Percentiles rank a stretch among this genome's conserved stretches.
Evolutionary conservation across 2,113 vertebrate genomes (phyloP).

Genomic region (Herpetotheres cachinnans): DNA sequence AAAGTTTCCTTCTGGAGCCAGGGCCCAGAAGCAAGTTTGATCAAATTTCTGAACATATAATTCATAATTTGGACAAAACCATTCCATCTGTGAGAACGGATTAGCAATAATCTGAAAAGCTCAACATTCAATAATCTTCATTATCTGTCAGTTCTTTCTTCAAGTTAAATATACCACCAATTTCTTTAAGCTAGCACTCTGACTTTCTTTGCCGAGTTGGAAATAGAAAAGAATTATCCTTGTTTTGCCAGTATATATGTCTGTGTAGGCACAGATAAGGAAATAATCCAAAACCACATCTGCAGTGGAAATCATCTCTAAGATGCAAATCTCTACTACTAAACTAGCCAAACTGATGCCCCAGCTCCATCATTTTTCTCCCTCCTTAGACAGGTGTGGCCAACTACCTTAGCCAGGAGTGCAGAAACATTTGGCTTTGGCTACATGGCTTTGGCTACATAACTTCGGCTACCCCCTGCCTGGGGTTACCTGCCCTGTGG

Average conservation of each 20-base stretch:
- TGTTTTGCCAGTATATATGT: neutral
- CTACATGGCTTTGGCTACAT: neutral
- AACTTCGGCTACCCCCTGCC: too few relatives aligned
- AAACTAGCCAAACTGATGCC: neutral
- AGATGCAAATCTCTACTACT: neutral
- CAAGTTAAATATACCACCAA: neutral
- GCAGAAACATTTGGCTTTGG: neutral
- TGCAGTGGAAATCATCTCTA: neutral
- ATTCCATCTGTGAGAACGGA: neutral
- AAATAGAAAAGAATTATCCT: neutral
- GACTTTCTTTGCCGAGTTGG: neutral
- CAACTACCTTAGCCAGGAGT: neutral
- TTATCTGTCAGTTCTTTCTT: neutral
- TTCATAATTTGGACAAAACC: neutral
- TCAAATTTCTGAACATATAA: neutral
- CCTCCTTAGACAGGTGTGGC: neutral
- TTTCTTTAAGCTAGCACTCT: neutral
- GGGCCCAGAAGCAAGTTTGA: neutral
- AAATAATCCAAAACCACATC: neutral
- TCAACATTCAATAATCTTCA: neutral
- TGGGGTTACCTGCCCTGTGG: rapidly evolving
- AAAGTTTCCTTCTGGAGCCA: neutral
- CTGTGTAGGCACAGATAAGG: neutral
- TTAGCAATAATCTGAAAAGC: neutral
- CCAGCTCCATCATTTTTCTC: neutral